Base-by-base conservation (phyloP, 2,113 vertebrate genomes). In the Malaclemys terrapin region DNA sequence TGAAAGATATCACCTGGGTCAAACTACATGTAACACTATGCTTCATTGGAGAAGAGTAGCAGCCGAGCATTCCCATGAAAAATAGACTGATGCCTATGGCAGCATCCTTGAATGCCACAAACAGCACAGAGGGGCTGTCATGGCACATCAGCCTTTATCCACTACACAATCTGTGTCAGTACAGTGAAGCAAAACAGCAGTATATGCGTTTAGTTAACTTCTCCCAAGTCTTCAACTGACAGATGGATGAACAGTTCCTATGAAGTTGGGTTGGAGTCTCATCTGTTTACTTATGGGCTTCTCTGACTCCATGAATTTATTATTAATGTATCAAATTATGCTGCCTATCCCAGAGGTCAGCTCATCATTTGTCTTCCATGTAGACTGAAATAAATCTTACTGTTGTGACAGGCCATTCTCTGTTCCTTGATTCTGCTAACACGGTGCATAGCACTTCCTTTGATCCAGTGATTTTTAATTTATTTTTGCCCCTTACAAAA, bases 391-490 rank as follows among this genome's bases (percentile, higher is more conserved):
- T 97, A 95, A 97, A 94, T 97, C 92, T 87, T 53, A 47, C 16
- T 94, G 2, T 45, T 90, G 53, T 84, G 94, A 95, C 72, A 92
- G 86, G 91, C 69, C 69, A 35, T 82, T 97, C 92, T 42, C 49
- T 89, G 65, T 92, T 96, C 83, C 81, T 87, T 91, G 31, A 82
- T 89, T 93, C 91, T 96, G 72, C 81, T 90, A 96, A 59, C 83
- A 91, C 5, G 22, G 89, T 93, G 79, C 27, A 93, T 89, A 83
- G 19, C 0, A 0, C 93, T 97, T 97, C 81, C 93, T 98, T 98
- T 98, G 95, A 98, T 97, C 95, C 80, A 82, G n/a, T 22, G 14
- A 83, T 82, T 97, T 98, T 98, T 98, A 95, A 97, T 98, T 98
- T 98, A 96, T 97, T 97, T 98, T 90, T 95, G 38, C 9, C 92